Conservation (phyloP, 1,140 invertebrate species). For the Rhopalosiphum padi region DNA sequence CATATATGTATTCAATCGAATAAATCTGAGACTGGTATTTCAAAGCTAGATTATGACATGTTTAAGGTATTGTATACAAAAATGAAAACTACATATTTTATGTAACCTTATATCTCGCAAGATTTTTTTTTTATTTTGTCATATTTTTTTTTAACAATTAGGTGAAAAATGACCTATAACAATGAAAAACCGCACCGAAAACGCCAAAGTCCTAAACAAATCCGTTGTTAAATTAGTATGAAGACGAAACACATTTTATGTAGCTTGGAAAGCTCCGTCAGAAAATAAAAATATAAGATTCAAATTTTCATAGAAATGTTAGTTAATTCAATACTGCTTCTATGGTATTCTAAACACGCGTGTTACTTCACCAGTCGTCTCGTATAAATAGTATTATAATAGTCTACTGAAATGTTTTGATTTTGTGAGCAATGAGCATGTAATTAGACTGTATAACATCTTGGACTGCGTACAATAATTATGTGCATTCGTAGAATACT, state of each 20-base stretch:
- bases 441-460: neutral
- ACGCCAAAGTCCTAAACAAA: neutral
- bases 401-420: neutral
- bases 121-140: neutral
- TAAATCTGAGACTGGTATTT: no score
- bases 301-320: neutral
- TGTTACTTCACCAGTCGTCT: neutral
- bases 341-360: neutral
- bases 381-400: neutral
- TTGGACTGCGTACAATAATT: neutral
- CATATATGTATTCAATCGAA: neutral
- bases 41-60: no score
- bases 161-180: neutral
- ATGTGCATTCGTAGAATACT: conserved; percentile 25
- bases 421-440: neutral
- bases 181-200: neutral
- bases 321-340: neutral
- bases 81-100: no score
- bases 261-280: neutral
- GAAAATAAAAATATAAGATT: neutral
- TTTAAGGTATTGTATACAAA: no score
- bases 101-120: neutral
- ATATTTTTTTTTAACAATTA: neutral
- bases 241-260: neutral
- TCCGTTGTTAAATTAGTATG: neutral